phyloP scores from a whole-genome alignment of 2,888 invertebrate species.

The Cenopis cana region DNA sequence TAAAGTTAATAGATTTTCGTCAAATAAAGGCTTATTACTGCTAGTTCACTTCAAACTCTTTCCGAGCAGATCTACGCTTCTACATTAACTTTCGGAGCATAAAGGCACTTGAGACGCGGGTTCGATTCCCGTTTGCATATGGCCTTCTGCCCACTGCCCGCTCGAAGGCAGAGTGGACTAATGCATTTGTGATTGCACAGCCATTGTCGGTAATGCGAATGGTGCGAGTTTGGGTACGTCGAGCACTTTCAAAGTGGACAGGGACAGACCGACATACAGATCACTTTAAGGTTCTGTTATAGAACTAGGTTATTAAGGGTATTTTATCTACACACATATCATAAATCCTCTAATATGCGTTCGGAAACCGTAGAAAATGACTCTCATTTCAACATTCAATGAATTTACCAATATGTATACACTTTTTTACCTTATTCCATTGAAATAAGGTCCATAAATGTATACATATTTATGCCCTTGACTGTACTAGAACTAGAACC shows the following conservation, averaged over 20 bases:
- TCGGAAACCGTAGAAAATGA: too few relatives aligned
- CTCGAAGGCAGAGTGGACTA: constrained; percentile 59
- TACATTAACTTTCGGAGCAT: not conserved
- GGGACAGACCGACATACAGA: constrained; percentile 4
- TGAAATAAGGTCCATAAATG: too few relatives aligned
- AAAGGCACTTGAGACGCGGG: constrained; percentile 59
- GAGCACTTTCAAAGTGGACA: constrained; percentile 22
- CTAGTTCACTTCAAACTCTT: not conserved
- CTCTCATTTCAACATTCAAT: too few relatives aligned
- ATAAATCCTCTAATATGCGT: too few relatives aligned
- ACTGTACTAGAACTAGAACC: too few relatives aligned
- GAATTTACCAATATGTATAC: too few relatives aligned
- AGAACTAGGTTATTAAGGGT: not conserved
- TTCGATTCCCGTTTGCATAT: constrained; percentile 49
- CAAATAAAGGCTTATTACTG: not conserved
- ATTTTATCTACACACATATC: not conserved
- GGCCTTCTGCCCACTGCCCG: constrained; percentile 41
- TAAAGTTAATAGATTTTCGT: not conserved
- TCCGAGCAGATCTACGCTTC: not conserved
- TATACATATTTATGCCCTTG: too few relatives aligned
- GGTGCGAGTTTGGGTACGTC: constrained; percentile 27
- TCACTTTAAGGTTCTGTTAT: not conserved
- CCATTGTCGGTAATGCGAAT: constrained; percentile 51
- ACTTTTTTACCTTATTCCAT: too few relatives aligned
- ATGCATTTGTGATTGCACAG: constrained; percentile 73